A percentile compares a stretch with the other conserved stretches of the same genome.
Evolutionary conservation across 2,113 vertebrate genomes (phyloP).

Genomic region (Hylia prasina): DNA sequence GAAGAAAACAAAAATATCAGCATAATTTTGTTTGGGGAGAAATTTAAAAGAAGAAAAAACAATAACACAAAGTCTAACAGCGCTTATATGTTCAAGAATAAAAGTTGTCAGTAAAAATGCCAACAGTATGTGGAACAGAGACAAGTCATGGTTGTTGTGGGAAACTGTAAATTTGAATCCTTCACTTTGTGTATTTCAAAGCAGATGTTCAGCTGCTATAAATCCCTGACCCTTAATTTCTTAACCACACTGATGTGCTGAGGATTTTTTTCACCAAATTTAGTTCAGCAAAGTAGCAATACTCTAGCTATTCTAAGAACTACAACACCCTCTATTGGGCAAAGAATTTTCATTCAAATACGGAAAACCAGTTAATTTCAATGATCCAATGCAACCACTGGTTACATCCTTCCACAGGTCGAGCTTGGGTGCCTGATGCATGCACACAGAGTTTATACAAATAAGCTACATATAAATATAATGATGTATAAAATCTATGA

Average conservation of each 20-base stretch:
- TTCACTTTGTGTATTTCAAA: neutral
- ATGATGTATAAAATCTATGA: neutral
- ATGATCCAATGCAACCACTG: neutral
- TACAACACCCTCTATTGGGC: constrained; percentile 38
- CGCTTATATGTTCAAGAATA: neutral
- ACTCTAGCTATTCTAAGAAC: constrained; percentile 10
- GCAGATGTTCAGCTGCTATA: constrained; percentile 10
- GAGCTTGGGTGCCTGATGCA: neutral
- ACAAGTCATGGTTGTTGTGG: neutral
- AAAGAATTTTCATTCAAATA: neutral
- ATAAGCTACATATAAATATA: neutral
- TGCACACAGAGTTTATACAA: neutral
- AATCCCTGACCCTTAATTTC: constrained; percentile 39
- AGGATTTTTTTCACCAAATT: neutral
- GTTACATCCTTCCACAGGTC: neutral
- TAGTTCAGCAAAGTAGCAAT: neutral
- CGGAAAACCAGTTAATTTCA: neutral
- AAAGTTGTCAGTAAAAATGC: neutral
- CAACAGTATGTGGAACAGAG: neutral
- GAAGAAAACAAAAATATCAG: neutral
- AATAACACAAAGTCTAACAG: neutral
- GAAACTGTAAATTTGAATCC: neutral
- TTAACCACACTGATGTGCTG: neutral
- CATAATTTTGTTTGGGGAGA: neutral
- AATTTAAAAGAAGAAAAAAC: neutral